These are phyloP conservation scores for Spongilla lacustris DNA, from an alignment of 37 sponge, comb jelly and placozoan genomes.

Conservation along the genomic window DNA sequence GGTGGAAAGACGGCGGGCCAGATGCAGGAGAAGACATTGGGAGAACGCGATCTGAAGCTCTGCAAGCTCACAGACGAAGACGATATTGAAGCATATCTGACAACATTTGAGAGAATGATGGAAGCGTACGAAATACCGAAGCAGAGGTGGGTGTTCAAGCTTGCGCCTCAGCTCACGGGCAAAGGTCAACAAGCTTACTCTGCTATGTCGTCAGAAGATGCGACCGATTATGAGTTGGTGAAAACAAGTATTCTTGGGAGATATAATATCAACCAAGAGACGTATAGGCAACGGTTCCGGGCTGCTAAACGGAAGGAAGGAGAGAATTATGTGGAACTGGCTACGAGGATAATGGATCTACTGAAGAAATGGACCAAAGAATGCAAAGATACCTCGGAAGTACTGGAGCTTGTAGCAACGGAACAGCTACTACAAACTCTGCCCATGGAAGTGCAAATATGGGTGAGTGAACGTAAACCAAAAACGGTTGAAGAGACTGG, in stretches of 20 bases:
- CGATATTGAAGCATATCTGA: not conserved
- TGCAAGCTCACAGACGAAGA: not conserved
- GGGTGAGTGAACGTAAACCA: conserved; percentile 39
- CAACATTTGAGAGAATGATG: conserved; percentile 39
- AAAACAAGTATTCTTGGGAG: conserved; percentile 21
- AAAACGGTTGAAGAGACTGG: conserved; percentile 23
- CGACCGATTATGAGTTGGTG: conserved; percentile 7
- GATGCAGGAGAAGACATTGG: not conserved
- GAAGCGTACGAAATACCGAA: conserved; percentile 17
- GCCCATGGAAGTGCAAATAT: conserved; percentile 26
- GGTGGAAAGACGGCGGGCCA: not conserved
- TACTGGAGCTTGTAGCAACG: conserved; percentile 12
- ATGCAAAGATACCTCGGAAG: not conserved
- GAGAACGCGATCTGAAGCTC: not conserved
- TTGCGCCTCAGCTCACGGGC: conserved; percentile 31
- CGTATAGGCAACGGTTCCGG: conserved; percentile 22
- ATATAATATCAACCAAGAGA: conserved; percentile 46
- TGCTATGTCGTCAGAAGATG: conserved; percentile 24
- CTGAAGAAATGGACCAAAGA: not conserved
- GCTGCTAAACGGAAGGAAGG: conserved; percentile 5
- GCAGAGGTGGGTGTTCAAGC: conserved; percentile 10
- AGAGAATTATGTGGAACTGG: conserved; percentile 1
- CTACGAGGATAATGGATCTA: conserved; percentile 13
- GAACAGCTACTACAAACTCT: conserved; percentile 14
- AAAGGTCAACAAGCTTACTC: conserved; percentile 42